Conservation (phyloP, 2,888 invertebrate species). For the Drosophila buzzatii region DNA sequence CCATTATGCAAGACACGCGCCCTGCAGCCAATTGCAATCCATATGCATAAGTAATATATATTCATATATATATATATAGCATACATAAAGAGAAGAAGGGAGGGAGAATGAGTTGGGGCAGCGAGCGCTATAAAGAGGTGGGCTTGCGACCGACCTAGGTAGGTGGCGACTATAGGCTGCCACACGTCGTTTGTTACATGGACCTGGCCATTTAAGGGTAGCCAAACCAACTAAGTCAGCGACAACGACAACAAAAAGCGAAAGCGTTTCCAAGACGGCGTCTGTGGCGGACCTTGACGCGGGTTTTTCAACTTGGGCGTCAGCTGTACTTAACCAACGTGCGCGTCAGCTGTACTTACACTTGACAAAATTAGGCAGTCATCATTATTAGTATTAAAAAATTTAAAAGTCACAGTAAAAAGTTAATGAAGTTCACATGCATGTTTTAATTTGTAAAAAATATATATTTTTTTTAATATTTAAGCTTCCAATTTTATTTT, state of each 20-base stretch:
- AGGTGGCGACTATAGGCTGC: constrained; percentile 44
- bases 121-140: neutral
- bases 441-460: neutral
- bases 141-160: constrained; percentile 21
- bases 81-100: neutral
- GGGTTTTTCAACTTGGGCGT: constrained; percentile 73
- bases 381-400: neutral
- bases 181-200: constrained; percentile 61
- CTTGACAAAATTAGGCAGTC: constrained; percentile 11
- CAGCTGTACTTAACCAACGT: constrained; percentile 23
- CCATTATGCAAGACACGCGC: constrained; percentile 79
- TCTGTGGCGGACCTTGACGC: constrained; percentile 66
- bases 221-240: constrained; percentile 29
- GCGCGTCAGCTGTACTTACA: constrained; percentile 25
- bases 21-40: constrained; percentile 69
- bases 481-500: no score
- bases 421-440: neutral
- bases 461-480: no score
- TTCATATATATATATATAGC: neutral
- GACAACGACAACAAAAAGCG: constrained; percentile 66
- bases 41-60: constrained; percentile 56
- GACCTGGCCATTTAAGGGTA: constrained; percentile 74
- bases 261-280: constrained; percentile 67
- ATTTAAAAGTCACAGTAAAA: neutral
- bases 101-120: neutral